Evolutionary conservation across 2,797 vertebrate genomes (phyloP).

Genomic region (Etheostoma perlongum): DNA sequence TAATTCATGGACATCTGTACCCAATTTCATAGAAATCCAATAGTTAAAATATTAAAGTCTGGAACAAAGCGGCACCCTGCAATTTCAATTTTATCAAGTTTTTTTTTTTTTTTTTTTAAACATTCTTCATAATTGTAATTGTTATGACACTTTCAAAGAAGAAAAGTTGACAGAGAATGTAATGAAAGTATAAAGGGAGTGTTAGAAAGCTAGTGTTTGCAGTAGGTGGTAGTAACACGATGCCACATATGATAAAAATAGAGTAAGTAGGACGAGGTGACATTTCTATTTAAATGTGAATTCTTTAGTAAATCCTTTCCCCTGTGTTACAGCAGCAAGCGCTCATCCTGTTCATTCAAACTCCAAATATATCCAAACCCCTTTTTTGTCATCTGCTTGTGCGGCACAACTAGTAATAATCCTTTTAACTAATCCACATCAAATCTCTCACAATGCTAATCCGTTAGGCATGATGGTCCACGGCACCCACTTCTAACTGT

Average conservation of each 20-base stretch:
- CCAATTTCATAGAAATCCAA: not conserved
- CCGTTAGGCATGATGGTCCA: slow-evolving; percentile 66
- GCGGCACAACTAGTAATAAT: slow-evolving; percentile 76
- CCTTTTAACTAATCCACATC: slow-evolving; percentile 82
- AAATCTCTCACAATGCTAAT: slow-evolving; percentile 81
- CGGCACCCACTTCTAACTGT: slow-evolving; percentile 62
- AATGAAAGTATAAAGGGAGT: not conserved
- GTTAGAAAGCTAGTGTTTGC: slow-evolving; percentile 12
- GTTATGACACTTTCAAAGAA: not conserved
- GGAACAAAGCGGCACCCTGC: not conserved
- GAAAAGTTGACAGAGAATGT: slow-evolving; percentile 1
- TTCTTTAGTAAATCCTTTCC: slow-evolving; percentile 45
- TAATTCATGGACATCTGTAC: not conserved
- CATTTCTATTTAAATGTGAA: slow-evolving; percentile 51
- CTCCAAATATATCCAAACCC: slow-evolving; percentile 56
- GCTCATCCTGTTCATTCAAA: slow-evolving; percentile 49
- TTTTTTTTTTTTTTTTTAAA: not conserved
- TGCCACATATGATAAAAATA: slow-evolving; percentile 41
- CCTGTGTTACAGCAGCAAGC: slow-evolving; percentile 28
- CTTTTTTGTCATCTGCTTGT: slow-evolving; percentile 56
- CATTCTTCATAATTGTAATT: not conserved
- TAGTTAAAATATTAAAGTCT: not conserved
- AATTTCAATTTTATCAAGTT: not conserved
- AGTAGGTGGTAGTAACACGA: slow-evolving; percentile 42
- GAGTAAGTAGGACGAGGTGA: slow-evolving; percentile 53